These are phyloP conservation scores for Strix uralensis DNA, from an alignment of 2,113 vertebrate species.

Conservation along the genomic window DNA sequence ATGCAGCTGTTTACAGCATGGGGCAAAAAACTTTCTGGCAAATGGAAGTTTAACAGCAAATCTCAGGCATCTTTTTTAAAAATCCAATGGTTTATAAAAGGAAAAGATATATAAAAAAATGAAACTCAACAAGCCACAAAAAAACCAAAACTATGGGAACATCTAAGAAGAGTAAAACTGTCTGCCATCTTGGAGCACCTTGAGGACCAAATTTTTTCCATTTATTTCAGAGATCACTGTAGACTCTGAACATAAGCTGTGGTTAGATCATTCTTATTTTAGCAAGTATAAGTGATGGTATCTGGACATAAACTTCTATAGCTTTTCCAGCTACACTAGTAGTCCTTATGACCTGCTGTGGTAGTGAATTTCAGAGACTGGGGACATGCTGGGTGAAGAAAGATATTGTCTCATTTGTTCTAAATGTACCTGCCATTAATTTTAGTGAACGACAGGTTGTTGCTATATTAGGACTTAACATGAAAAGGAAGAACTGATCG, in stretches of 20 bases:
- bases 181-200: neutral
- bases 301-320: neutral
- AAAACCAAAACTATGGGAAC: neutral
- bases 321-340: neutral
- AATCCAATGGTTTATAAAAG: neutral
- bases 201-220: neutral
- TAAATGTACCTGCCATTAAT: conserved; percentile 33
- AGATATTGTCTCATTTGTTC: conserved; percentile 25
- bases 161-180: neutral
- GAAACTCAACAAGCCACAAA: neutral
- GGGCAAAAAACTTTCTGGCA: neutral
- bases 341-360: neutral
- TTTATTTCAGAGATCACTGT: neutral
- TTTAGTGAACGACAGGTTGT: neutral
- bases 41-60: neutral
- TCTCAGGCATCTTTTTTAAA: neutral
- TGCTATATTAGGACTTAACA: neutral
- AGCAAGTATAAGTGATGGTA: neutral
- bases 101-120: neutral
- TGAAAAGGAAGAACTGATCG: neutral
- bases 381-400: conserved; percentile 26
- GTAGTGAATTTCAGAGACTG: conserved; percentile 18
- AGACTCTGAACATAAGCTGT: neutral
- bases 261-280: neutral
- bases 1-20: neutral